These are phyloP conservation scores for Oscheius myriophilus DNA, from an alignment of 2,888 invertebrate genomes.

Conservation along the genomic window DNA sequence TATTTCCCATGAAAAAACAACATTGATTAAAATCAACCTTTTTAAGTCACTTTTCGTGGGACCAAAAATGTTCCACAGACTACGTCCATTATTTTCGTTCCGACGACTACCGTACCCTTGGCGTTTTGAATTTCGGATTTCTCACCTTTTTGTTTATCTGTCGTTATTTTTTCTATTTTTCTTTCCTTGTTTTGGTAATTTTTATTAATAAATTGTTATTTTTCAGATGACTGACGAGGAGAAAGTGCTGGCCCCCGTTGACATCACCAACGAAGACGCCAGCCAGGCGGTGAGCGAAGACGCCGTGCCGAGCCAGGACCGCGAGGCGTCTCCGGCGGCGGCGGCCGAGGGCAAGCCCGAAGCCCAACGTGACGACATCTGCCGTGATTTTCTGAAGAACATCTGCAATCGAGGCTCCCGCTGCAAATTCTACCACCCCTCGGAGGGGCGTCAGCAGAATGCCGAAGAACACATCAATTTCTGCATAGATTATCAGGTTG, in stretches of 20 bases:
- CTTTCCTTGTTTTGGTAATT: too few relatives aligned
- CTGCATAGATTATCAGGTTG: slow-evolving; percentile 77
- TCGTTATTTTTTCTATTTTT: too few relatives aligned
- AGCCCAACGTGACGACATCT: slow-evolving; percentile 72
- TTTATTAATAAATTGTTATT: too few relatives aligned
- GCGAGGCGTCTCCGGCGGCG: not conserved
- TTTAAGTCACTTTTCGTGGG: too few relatives aligned
- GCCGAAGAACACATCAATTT: slow-evolving; percentile 72
- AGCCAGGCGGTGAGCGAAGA: not conserved
- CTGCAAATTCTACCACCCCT: slow-evolving; percentile 76
- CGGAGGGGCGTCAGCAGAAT: slow-evolving; percentile 54
- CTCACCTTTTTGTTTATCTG: too few relatives aligned
- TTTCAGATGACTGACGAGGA: slow-evolving; percentile 30
- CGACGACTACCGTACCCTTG: too few relatives aligned
- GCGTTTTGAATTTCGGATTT: too few relatives aligned
- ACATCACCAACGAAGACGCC: not conserved
- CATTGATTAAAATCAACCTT: too few relatives aligned
- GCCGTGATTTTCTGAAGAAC: slow-evolving; percentile 77
- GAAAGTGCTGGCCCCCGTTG: not conserved
- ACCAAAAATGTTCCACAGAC: too few relatives aligned
- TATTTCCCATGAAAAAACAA: too few relatives aligned
- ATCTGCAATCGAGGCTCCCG: slow-evolving; percentile 77
- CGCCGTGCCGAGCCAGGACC: not conserved
- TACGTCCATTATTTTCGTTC: too few relatives aligned
- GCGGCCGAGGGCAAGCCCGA: not conserved